phyloP scores from a whole-genome alignment of 2,888 invertebrate genomes.

The Himalopsyche kuldschensis region DNA sequence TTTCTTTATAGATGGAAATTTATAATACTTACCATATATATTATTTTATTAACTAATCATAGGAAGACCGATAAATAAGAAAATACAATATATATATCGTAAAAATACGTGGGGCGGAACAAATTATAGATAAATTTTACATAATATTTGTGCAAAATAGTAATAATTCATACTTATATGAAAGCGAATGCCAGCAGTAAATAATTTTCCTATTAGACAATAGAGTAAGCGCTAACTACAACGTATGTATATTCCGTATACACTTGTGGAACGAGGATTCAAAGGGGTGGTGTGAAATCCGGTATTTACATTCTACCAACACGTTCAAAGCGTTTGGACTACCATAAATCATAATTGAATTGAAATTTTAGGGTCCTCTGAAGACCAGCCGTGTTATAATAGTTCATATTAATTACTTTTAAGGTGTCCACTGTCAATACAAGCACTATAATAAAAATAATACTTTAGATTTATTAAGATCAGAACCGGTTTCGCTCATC shows the following conservation, averaged over 20 bases:
- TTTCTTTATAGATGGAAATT: no score
- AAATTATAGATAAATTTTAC: neutral
- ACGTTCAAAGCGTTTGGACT: neutral
- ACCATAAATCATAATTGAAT: neutral
- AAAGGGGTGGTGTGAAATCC: neutral
- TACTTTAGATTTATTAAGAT: no score
- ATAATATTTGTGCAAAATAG: neutral
- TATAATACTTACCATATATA: no score
- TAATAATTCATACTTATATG: neutral
- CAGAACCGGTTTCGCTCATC: no score
- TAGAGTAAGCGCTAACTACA: neutral
- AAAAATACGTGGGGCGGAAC: no score
- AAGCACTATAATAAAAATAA: no score
- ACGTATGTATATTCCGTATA: neutral
- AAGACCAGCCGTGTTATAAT: neutral
- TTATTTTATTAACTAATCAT: no score
- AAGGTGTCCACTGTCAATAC: no score
- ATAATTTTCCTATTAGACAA: neutral
- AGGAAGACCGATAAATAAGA: no score
- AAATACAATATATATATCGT: no score
- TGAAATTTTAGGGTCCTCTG: neutral
- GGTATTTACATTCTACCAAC: neutral
- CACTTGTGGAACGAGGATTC: neutral
- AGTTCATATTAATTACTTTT: neutral
- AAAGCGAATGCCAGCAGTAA: neutral